Base-by-base conservation (phyloP, 2,113 vertebrate genomes). In the Emydura subglobosa region DNA sequence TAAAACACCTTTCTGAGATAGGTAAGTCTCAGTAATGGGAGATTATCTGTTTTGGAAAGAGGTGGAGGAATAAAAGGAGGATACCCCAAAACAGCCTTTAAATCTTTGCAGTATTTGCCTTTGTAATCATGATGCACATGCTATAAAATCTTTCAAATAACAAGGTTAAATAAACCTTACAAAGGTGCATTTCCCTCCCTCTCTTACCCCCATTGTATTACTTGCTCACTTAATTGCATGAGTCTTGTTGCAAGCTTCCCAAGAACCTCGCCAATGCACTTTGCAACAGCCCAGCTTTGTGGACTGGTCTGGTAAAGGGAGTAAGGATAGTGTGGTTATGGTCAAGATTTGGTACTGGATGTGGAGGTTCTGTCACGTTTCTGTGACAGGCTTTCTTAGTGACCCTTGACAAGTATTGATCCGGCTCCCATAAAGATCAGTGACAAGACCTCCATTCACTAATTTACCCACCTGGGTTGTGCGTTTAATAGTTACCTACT, bases 251-350 rank as follows among this genome's bases (percentile, higher is more conserved):
- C 57, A 49, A 25, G 51, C 29, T 53, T 51, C 31, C 21, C 61
- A 1, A 25, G 51, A 89, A 3, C 34, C 79, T 61, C 25, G 12
- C 34, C 1, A 0, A 0, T 9, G 16, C 59, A 6, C 14, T 25
- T 78, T 44, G 1, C 44, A 59, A 54, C 11, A 90, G 6, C 24
- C n/a, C 5, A 3, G 14, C 5, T 2, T 1, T 44, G 34, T 34
- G 7, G 5, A 51, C n/a, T 44, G 59, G 19, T 34, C 49, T 39
- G 13, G 51, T 0, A 0, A 12, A 47, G 42, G 49, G 1, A 22
- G 34, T 21, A 90, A 55, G 10, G 59, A 6, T 49, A 27, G 42
- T 22, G 2, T 47, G 19, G 68, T 5, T 50, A 16, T 34, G 1
- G 25, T 13, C 31, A 49, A 47, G 42, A 42, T 29, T 78, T 27